Evolutionary conservation across 2,797 vertebrate genomes (phyloP).

Genomic region (Cercopithecus hamlyni): DNA sequence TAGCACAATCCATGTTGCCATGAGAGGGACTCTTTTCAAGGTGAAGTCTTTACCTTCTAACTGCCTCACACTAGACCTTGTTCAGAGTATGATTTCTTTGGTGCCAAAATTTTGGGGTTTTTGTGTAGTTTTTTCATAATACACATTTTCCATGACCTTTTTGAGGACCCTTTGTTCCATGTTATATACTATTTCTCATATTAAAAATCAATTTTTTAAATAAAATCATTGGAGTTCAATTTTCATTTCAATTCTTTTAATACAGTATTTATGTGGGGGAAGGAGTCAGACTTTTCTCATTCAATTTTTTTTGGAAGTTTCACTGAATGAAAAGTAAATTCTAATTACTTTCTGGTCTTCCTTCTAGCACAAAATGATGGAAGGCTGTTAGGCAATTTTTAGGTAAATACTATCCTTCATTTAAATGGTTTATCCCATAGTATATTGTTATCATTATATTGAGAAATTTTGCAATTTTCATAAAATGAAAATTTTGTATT

Average conservation of each 20-base stretch:
- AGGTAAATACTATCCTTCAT: background rate
- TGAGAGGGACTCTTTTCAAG: background rate
- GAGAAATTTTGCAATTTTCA: background rate
- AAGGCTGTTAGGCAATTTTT: background rate
- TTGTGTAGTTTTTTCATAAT: background rate
- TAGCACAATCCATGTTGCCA: background rate
- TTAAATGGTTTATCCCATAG: background rate
- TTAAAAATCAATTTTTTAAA: background rate
- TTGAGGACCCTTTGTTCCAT: background rate
- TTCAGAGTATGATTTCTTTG: background rate
- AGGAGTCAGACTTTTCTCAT: background rate
- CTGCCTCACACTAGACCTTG: background rate
- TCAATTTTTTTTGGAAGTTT: background rate
- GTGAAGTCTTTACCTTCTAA: background rate
- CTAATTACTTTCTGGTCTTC: background rate
- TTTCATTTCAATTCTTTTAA: background rate
- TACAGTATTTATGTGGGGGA: background rate
- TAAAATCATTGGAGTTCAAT: background rate
- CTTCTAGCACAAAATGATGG: background rate
- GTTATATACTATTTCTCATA: background rate
- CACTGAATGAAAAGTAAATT: background rate
- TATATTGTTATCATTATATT: background rate
- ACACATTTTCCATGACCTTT: background rate
- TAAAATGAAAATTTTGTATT: background rate
- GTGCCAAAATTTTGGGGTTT: background rate